Evolutionary conservation across 2,888 invertebrate species (phyloP).

Genomic region (Drosophila algonquin): DNA sequence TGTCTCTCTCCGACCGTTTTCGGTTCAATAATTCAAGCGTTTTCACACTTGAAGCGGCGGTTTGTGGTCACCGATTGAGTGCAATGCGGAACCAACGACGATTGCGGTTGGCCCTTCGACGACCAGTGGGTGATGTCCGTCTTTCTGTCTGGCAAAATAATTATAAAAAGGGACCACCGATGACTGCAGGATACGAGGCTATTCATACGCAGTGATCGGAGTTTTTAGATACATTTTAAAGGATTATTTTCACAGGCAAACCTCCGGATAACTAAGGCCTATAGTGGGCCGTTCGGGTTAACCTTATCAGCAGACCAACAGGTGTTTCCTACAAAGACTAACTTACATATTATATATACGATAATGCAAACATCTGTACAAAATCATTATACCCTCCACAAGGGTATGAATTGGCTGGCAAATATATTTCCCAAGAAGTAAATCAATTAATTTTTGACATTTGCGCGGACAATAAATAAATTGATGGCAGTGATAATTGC

Average conservation of each 20-base stretch:
- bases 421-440: background rate
- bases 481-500: background rate
- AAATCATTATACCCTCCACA: background rate
- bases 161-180: background rate
- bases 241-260: too few species aligned
- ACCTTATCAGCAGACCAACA: too few species aligned
- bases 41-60: constrained; percentile 71
- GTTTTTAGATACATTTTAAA: too few species aligned
- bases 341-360: too few species aligned
- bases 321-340: too few species aligned
- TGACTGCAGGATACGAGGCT: background rate
- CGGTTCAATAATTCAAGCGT: constrained; percentile 73
- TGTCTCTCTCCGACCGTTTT: constrained; percentile 19
- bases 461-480: background rate
- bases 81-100: constrained; percentile 25
- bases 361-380: too few species aligned
- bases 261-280: too few species aligned
- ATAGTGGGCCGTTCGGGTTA: too few species aligned
- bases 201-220: too few species aligned
- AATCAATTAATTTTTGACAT: background rate
- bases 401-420: background rate
- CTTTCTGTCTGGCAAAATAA: background rate
- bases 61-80: constrained; percentile 48
- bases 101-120: constrained; percentile 32
- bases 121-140: background rate